Evolutionary conservation across 2,797 vertebrate genomes (phyloP).

Genomic region (Hoplostethus atlanticus): DNA sequence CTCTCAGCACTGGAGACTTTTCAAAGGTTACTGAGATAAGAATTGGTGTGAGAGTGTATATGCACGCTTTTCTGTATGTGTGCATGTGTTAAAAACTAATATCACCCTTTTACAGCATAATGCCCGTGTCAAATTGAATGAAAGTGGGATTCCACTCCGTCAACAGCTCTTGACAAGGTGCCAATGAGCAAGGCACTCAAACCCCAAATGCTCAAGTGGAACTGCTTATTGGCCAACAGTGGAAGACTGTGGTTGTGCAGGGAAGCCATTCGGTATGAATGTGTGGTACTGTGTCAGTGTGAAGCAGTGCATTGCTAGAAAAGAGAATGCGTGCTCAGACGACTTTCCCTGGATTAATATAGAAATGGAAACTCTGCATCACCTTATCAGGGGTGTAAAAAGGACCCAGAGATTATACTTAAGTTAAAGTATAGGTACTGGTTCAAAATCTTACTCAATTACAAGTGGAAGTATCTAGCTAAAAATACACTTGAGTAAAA

Average conservation of each 20-base stretch:
- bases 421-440: no score
- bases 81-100: not conserved
- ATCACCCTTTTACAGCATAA: no score
- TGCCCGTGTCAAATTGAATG: not conserved
- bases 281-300: not conserved
- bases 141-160: not conserved
- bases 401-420: no score
- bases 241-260: not conserved
- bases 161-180: not conserved
- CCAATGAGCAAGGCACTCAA: not conserved
- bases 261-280: not conserved
- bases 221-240: not conserved
- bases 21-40: constrained; percentile 32
- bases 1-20: constrained; percentile 26
- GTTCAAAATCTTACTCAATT: no score
- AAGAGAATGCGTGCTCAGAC: not conserved
- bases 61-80: not conserved
- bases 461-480: no score
- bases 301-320: not conserved
- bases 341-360: not conserved
- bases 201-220: not conserved
- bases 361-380: no score
- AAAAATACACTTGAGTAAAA: no score
- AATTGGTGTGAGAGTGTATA: not conserved
- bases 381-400: no score